Evolutionary conservation across 2,113 vertebrate species (phyloP).

Genomic region (Cebus imitator): DNA sequence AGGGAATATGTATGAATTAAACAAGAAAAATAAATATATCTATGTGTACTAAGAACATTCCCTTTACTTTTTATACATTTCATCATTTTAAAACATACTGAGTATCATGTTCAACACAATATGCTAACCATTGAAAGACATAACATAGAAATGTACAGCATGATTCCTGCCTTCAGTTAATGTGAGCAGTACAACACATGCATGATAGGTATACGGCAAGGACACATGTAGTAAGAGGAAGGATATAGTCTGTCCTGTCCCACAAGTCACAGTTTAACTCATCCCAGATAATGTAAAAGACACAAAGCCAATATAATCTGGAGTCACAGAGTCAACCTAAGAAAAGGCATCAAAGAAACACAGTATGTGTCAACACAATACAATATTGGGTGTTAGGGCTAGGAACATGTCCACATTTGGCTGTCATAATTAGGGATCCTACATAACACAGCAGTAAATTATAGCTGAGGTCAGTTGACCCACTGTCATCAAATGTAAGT

Average conservation of each 20-base stretch:
- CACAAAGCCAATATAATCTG: background rate
- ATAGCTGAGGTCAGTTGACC: conserved; percentile 1
- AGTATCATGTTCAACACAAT: background rate
- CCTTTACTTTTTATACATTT: background rate
- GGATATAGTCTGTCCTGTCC: background rate
- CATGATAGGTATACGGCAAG: background rate
- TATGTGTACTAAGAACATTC: background rate
- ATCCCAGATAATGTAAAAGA: background rate
- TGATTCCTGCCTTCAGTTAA: background rate
- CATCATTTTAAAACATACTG: background rate
- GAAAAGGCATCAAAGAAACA: background rate
- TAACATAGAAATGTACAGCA: background rate
- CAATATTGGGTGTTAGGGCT: background rate
- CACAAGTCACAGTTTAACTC: background rate
- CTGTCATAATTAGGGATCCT: background rate
- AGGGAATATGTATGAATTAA: background rate
- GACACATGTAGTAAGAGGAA: background rate
- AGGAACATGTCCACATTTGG: background rate
- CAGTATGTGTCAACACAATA: background rate
- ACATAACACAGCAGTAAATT: background rate
- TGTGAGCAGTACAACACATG: background rate
- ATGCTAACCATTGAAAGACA: background rate
- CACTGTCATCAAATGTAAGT: background rate
- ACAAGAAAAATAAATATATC: background rate
- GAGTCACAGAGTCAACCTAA: background rate